Evolutionary conservation across 1,140 invertebrate genomes (phyloP).

Genomic region (Camponotus floridanus): DNA sequence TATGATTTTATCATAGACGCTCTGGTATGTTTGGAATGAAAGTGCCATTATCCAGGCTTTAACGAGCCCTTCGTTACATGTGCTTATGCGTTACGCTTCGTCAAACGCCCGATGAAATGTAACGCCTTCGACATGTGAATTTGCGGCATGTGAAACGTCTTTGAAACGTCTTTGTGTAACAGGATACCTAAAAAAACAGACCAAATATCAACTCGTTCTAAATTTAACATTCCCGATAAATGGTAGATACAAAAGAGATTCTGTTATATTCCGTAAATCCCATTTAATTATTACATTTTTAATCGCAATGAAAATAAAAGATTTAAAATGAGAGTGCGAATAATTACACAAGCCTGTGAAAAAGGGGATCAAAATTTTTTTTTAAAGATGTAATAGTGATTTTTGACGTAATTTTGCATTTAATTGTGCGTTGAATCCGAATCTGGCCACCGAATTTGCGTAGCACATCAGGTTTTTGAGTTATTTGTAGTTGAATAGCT

Average conservation of each 20-base stretch:
- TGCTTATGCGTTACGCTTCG: conserved; percentile 20
- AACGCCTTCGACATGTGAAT: conserved; percentile 16
- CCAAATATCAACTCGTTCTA: not conserved
- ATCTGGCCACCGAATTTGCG: no score
- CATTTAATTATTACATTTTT: not conserved
- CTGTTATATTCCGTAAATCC: not conserved
- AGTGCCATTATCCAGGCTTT: not conserved
- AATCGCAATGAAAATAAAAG: not conserved
- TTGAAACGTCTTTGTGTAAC: conserved; percentile 4
- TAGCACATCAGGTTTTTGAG: no score
- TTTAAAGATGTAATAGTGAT: no score
- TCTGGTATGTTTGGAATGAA: not conserved
- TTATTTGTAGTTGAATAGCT: no score
- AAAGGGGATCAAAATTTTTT: no score
- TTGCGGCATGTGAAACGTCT: conserved; percentile 9
- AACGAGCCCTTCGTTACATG: not conserved
- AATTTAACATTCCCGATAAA: not conserved
- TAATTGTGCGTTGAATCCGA: no score
- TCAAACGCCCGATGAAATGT: conserved; percentile 38
- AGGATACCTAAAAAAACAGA: conserved; percentile 1
- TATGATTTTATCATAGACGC: conserved; percentile 13
- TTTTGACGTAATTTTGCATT: no score
- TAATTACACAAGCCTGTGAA: no score
- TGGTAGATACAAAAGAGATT: not conserved
- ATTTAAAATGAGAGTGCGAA: not conserved